Evolutionary conservation across 2,113 vertebrate genomes (phyloP).

Genomic region (Pithys albifrons): DNA sequence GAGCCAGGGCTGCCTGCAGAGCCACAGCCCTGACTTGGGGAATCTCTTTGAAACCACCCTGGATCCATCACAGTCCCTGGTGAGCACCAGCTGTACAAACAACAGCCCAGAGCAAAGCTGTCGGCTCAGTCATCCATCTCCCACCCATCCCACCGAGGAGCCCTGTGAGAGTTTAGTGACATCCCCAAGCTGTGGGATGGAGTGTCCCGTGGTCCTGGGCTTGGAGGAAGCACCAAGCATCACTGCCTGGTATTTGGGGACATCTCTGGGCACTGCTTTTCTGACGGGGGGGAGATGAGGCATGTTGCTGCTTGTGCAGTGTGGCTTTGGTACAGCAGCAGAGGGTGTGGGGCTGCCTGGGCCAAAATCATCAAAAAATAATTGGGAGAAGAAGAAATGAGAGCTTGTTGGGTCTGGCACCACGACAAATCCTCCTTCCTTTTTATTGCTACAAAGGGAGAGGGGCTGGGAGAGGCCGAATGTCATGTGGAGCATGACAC

Average conservation of each 20-base stretch:
- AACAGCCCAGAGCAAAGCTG: not conserved
- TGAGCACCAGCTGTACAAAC: slow-evolving; percentile 13
- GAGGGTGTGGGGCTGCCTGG: not conserved
- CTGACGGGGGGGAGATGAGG: fast-evolving
- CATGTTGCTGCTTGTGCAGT: not conserved
- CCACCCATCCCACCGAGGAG: not conserved
- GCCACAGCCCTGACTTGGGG: not conserved
- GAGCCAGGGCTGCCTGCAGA: not conserved
- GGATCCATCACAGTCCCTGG: not conserved
- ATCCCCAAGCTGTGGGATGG: not conserved
- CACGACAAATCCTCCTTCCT: not conserved
- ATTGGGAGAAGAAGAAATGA: not conserved
- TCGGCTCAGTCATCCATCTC: not conserved
- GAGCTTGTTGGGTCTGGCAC: not conserved
- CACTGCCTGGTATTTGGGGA: fast-evolving
- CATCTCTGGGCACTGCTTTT: not conserved
- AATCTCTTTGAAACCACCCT: not conserved
- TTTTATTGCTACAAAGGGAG: not conserved
- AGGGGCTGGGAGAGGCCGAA: not conserved
- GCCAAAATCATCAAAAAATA: slow-evolving; percentile 1
- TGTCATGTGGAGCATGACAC: not conserved
- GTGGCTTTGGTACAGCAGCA: not conserved
- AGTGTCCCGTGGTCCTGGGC: not conserved
- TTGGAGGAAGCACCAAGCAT: not conserved
- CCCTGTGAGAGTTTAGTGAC: not conserved